Evolutionary conservation across 2,888 invertebrate species (phyloP).

Genomic region (Callimorpha dominula): DNA sequence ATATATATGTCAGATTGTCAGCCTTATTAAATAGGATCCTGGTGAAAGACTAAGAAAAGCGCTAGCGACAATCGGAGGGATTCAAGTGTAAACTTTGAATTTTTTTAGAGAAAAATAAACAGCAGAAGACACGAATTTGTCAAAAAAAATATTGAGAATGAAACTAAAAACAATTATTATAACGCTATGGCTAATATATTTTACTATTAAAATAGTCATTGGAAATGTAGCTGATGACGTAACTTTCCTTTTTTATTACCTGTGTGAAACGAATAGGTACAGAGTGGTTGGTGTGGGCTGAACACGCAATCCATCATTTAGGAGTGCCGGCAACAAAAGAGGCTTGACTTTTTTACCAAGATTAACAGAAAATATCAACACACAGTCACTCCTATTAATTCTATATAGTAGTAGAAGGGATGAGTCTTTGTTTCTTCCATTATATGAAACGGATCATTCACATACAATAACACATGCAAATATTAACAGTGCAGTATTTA

Average conservation of each 20-base stretch:
- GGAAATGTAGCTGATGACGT: constrained; percentile 15
- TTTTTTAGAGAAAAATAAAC: too few species aligned
- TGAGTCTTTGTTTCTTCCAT: constrained; percentile 8
- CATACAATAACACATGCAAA: too few species aligned
- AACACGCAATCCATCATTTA: constrained; percentile 65
- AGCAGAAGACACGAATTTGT: too few species aligned
- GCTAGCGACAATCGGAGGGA: too few species aligned
- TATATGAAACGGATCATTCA: not conserved
- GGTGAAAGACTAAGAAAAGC: too few species aligned
- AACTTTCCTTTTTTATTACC: constrained; percentile 17
- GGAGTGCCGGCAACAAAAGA: constrained; percentile 51
- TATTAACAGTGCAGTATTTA: not conserved
- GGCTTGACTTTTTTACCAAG: constrained; percentile 55
- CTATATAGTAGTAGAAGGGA: constrained; percentile 15
- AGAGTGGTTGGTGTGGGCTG: constrained; percentile 33
- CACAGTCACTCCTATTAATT: constrained; percentile 42
- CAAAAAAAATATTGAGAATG: not conserved
- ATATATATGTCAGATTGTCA: too few species aligned
- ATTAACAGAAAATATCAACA: constrained; percentile 41
- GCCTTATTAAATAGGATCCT: too few species aligned
- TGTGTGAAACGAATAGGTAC: constrained; percentile 30
- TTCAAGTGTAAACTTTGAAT: too few species aligned
- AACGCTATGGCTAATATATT: not conserved
- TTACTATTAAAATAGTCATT: not conserved
- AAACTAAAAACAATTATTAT: not conserved